Conservation (phyloP, 2,797 vertebrate genomes). For the Gymnodraco acuticeps region DNA sequence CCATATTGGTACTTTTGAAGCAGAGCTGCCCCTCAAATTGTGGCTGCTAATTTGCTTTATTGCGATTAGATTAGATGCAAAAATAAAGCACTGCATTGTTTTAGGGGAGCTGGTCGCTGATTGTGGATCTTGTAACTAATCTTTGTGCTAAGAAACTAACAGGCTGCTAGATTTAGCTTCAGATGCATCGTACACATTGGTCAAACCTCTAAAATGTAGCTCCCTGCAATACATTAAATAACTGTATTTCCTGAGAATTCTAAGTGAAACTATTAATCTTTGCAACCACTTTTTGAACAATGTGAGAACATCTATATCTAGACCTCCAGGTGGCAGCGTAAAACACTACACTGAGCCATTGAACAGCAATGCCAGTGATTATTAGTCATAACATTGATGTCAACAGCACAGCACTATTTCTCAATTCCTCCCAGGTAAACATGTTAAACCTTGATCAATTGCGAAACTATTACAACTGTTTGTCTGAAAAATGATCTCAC, state of each 20-base stretch:
- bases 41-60: too few species aligned
- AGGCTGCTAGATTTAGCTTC: too few species aligned
- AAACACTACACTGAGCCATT: neutral
- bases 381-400: constrained; percentile 1
- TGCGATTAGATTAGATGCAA: too few species aligned
- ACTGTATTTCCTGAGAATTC: neutral
- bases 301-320: neutral
- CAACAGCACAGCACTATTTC: constrained; percentile 20
- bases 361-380: constrained; percentile 6
- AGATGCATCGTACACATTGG: too few species aligned
- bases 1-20: too few species aligned
- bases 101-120: too few species aligned
- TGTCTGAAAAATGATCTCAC: constrained; percentile 17
- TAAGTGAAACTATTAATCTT: neutral
- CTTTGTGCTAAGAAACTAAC: too few species aligned
- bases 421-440: constrained; percentile 17
- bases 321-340: accelerated
- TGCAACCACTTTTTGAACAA: neutral
- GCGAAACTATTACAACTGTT: constrained; percentile 27
- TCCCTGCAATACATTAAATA: neutral
- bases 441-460: constrained; percentile 30
- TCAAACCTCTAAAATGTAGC: too few species aligned
- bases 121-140: too few species aligned
- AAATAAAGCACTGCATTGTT: too few species aligned
- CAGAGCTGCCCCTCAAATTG: too few species aligned